Base-by-base conservation (phyloP, 2,888 invertebrate species). In the Hetaerina titia region DNA sequence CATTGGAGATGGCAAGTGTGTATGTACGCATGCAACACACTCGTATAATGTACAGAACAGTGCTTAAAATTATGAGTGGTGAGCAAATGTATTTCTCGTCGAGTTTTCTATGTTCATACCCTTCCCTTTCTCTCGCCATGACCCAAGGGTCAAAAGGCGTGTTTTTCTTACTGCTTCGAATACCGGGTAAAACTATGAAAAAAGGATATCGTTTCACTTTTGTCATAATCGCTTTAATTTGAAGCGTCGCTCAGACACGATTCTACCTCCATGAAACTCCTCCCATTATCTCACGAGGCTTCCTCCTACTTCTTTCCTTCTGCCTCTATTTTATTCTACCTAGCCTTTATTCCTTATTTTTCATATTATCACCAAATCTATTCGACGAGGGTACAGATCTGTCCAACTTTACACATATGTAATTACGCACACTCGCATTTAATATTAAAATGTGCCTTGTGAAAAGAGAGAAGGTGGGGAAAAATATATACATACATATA, bases 141-240 rank as follows among this genome's bases (percentile, higher is more conserved):
- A 31, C 81, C 25, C 9, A 31, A 81, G 81, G 81, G 81, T 81
- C 13, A 31, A 81, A 81, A 31, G 81, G 31, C 81, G 31, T 81
- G 81, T 81, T 81, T 81, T 81, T 45, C 45, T 45, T 45, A 2
- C 31, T 31, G 81, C 15, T 81, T 81, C 25, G 81, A 81, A 81
- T 81, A 31, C 15, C n/a, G 31, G 69, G n/a, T n/a, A 45, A 1
- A 45, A 45, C 45, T 2, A 45, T 45, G 69, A n/a, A 69, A n/a
- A n/a, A 69, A 7, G 22, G 31, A 31, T 25, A 81, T 25, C 81
- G 81, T 81, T 81, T 81, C 81, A 81, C 81, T 81, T 81, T 25
- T 31, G 81, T n/a, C 81, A 81, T 81, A 31, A 81, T 81, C 81
- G 81, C 81, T 31, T 31, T 81, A 25, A 81, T 81, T 81, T 81